These are phyloP conservation scores for Rhagonycha fulva DNA, from an alignment of 2,888 invertebrate species.

Conservation along the genomic window DNA sequence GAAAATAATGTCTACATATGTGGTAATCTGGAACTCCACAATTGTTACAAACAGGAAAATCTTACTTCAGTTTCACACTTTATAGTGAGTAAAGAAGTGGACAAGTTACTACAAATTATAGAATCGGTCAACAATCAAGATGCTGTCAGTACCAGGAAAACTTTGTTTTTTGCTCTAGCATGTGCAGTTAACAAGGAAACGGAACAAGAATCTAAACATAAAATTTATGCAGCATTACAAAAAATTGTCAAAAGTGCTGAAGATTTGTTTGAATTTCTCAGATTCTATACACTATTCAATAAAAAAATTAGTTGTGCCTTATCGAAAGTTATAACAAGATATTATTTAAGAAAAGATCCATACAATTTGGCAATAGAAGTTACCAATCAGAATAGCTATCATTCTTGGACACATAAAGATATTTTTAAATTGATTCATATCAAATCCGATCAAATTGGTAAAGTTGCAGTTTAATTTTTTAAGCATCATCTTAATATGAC, in stretches of 20 bases:
- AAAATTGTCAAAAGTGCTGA: slow-evolving; percentile 66
- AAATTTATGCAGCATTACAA: slow-evolving; percentile 34
- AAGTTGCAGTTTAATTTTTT: slow-evolving; percentile 18
- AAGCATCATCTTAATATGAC: not conserved
- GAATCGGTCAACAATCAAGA: slow-evolving; percentile 38
- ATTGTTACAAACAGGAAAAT: slow-evolving; percentile 28
- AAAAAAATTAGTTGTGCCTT: slow-evolving; percentile 35
- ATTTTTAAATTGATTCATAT: slow-evolving; percentile 68
- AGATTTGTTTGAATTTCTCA: slow-evolving; percentile 48
- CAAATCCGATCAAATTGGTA: slow-evolving; percentile 58
- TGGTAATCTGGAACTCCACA: slow-evolving; percentile 41
- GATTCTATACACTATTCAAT: slow-evolving; percentile 40
- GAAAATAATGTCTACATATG: slow-evolving; percentile 40
- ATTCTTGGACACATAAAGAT: slow-evolving; percentile 75
- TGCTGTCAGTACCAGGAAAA: slow-evolving; percentile 37
- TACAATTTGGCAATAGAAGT: slow-evolving; percentile 66
- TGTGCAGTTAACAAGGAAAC: slow-evolving; percentile 13
- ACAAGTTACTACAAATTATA: slow-evolving; percentile 35
- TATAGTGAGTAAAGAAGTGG: slow-evolving; percentile 12
- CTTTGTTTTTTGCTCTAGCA: slow-evolving; percentile 42
- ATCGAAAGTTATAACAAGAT: slow-evolving; percentile 64
- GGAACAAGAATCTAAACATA: slow-evolving; percentile 12
- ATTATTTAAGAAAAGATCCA: slow-evolving; percentile 68
- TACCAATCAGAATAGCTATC: slow-evolving; percentile 64
- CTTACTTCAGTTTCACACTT: slow-evolving; percentile 20